These are phyloP conservation scores for Pseudobourletiella spinata DNA, from an alignment of 1,140 invertebrate species.

Conservation along the genomic window DNA sequence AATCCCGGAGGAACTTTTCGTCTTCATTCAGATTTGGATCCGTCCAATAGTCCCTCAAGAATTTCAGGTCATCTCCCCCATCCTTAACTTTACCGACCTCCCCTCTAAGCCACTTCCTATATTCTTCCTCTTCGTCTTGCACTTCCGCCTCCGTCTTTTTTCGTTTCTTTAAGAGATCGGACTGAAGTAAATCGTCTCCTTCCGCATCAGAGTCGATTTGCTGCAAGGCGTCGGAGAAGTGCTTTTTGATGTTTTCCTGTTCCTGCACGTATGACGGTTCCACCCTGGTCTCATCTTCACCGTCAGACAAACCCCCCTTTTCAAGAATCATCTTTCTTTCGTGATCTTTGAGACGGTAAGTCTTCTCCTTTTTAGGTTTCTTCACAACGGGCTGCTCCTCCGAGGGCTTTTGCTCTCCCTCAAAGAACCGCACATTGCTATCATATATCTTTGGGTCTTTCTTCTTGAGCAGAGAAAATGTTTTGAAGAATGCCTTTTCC, in stretches of 20 bases:
- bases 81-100: slow-evolving; percentile 53
- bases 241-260: slow-evolving; percentile 57
- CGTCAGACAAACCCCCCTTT: slow-evolving; percentile 52
- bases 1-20: slow-evolving; percentile 86
- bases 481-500: slow-evolving; percentile 78
- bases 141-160: slow-evolving; percentile 55
- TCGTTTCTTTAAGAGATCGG: slow-evolving; percentile 49
- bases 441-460: slow-evolving; percentile 85
- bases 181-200: slow-evolving; percentile 41
- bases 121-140: slow-evolving; percentile 58
- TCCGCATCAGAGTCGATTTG: slow-evolving; percentile 43
- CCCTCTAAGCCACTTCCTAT: slow-evolving; percentile 73
- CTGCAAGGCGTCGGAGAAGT: slow-evolving; percentile 49
- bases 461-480: slow-evolving; percentile 70
- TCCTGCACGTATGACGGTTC: slow-evolving; percentile 56
- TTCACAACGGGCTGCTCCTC: slow-evolving; percentile 3
- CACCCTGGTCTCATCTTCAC: slow-evolving; percentile 46
- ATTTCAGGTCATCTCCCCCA: slow-evolving; percentile 55
- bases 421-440: slow-evolving; percentile 63
- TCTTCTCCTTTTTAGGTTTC: slow-evolving; percentile 46
- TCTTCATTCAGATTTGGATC: slow-evolving; percentile 66
- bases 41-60: slow-evolving; percentile 74
- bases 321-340: slow-evolving; percentile 66
- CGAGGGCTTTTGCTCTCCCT: slow-evolving; percentile 35
- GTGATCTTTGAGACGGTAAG: slow-evolving; percentile 66